A percentile compares a stretch with the other conserved stretches of the same genome.
Evolutionary conservation across 2,797 vertebrate genomes (phyloP).

Genomic region (Poecilia picta): DNA sequence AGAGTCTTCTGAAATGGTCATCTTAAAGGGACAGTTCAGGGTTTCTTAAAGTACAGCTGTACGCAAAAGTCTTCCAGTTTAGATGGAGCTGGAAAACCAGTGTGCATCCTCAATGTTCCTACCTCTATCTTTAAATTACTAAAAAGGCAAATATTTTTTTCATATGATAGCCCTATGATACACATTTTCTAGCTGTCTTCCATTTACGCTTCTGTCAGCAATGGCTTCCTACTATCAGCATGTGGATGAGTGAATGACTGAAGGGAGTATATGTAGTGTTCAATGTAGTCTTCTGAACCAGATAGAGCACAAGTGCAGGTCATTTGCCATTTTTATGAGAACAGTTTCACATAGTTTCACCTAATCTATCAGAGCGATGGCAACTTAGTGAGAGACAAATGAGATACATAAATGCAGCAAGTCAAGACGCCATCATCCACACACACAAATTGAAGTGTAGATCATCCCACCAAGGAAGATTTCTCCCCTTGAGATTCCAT

Average conservation of each 20-base stretch:
- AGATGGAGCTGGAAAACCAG: not conserved
- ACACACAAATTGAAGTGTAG: conserved; percentile 39
- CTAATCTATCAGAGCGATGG: conserved; percentile 31
- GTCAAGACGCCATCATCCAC: conserved; percentile 26
- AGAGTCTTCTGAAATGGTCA: conserved; percentile 47
- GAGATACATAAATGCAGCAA: conserved; percentile 22
- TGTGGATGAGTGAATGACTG: no score
- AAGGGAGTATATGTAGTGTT: no score
- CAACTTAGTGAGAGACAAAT: conserved; percentile 51
- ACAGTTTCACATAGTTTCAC: conserved; percentile 42
- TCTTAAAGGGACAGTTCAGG: not conserved
- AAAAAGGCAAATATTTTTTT: not conserved
- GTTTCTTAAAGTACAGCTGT: not conserved
- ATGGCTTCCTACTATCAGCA: no score
- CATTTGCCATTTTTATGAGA: conserved; percentile 2
- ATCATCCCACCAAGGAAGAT: conserved; percentile 56
- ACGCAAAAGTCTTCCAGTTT: not conserved
- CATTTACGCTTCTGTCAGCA: not conserved
- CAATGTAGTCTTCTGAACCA: not conserved
- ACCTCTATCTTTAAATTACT: not conserved
- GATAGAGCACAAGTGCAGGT: not conserved
- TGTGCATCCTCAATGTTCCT: not conserved
- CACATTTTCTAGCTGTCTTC: not conserved
- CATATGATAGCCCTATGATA: not conserved
- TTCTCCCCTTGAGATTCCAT: conserved; percentile 57